A percentile compares a stretch with the other conserved stretches of the same genome.
Conservation (phyloP, 1,140 invertebrate genomes). For the Achroia grisella region DNA sequence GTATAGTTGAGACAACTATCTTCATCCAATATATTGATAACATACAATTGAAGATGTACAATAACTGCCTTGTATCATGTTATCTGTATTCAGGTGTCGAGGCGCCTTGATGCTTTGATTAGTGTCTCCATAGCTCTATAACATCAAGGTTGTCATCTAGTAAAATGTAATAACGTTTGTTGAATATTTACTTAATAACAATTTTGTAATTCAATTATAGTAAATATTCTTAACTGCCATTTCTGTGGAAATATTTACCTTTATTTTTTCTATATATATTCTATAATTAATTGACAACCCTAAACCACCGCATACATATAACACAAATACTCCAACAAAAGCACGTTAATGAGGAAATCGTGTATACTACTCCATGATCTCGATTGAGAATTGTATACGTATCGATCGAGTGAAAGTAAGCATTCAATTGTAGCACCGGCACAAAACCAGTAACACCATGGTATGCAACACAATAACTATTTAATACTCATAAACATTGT, state of each 20-base stretch:
- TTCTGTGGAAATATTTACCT: no score
- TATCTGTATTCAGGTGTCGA: conserved; percentile 1
- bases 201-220: no score
- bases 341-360: conserved; percentile 56
- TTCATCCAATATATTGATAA: no score
- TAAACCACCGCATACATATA: background rate
- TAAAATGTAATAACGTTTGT: no score
- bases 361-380: conserved; percentile 31
- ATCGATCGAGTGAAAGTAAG: conserved; percentile 55
- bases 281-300: conserved; percentile 2
- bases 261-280: no score
- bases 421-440: conserved; percentile 13
- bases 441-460: conserved; percentile 6
- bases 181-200: no score
- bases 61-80: no score
- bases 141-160: no score
- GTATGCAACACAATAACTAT: conserved; percentile 9
- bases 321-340: conserved; percentile 38
- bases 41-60: no score
- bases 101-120: conserved; percentile 25
- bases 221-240: no score
- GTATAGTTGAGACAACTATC: no score
- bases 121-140: background rate
- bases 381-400: conserved; percentile 31
- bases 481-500: background rate